phyloP scores from a whole-genome alignment of 35 echinoderm and acorn worm genomes.

The Lytechinus pictus region DNA sequence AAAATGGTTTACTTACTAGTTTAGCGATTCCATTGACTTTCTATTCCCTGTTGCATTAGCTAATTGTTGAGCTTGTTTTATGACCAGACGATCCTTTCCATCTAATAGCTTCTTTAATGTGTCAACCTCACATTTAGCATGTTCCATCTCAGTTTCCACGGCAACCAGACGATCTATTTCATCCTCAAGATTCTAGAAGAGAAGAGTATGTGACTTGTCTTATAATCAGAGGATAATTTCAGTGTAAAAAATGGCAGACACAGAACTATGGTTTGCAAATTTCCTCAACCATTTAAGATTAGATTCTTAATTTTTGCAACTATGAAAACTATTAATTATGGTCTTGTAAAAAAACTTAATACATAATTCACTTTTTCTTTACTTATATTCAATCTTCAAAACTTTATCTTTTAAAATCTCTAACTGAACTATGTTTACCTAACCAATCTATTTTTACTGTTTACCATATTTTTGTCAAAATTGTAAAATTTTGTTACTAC shows the following conservation, averaged over 20 bases:
- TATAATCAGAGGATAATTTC: neutral
- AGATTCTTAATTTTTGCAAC: no score
- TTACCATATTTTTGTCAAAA: no score
- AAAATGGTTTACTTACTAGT: slow-evolving; percentile 31
- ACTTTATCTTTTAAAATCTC: no score
- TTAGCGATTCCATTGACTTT: slow-evolving; percentile 33
- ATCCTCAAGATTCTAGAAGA: slow-evolving; percentile 55
- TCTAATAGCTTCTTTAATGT: slow-evolving; percentile 72
- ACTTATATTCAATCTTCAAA: no score
- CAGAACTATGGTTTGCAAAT: neutral
- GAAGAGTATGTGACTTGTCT: neutral
- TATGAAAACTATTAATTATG: no score
- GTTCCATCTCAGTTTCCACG: slow-evolving; percentile 62
- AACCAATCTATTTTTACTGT: no score
- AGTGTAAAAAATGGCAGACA: no score
- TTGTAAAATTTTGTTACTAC: no score
- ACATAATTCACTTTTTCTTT: no score
- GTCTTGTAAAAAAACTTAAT: no score
- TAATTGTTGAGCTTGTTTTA: slow-evolving; percentile 70
- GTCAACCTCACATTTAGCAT: slow-evolving; percentile 67
- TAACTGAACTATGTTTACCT: no score
- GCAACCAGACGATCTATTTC: slow-evolving; percentile 56
- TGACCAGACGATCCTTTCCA: slow-evolving; percentile 76
- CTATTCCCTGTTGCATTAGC: slow-evolving; percentile 55
- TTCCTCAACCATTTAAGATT: no score